Evolutionary conservation across 2,113 vertebrate species (phyloP), one percentile per base, ranked within the genome.

Genomic region (Trematomus loennbergii): DNA sequence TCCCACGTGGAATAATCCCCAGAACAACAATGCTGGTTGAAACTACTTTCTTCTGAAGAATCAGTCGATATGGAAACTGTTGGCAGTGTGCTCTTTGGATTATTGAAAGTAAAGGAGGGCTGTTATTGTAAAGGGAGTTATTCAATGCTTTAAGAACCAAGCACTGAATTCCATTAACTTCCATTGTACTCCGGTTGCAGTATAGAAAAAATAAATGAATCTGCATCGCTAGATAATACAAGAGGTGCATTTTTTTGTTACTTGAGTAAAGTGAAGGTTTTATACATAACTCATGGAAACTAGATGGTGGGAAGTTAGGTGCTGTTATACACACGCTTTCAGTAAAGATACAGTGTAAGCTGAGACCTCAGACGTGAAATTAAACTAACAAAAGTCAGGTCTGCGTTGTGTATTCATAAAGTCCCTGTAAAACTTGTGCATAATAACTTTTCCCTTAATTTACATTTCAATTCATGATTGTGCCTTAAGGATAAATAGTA

Each of bases 1-100:
- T 18, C 20, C 49, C 54, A 63, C 13, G 55, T 17, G 12, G n/a
- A 20, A 33, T 73, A 55, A 77, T 66, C 67, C 62, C 71, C n/a
- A 63, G 55, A 63, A 25, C 62, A 40, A 40, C 11, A 45, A 17
- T 10, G 59, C 5, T 58, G 43, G 15, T 54, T 48, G 7, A 13
- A 61, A 59, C 12, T 11, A 33, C 67, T 72, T 49, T 29, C n/a
- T 43, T 55, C 53, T 53, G 18, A 71, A 54, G 33, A 45, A 46
- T 64, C 12, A 50, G 33, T 61, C 55, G 33, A 18, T 29, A 40
- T 22, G 12, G n/a, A 54, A 74, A 72, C 10, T 55, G 66, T 55
- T 68, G 54, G 59, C 75, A 54, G 17, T 71, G 20, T 63, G 57
- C 17, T 45, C 9, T 36, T 22, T 40, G 43, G 59, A 64, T 71